A percentile compares a stretch with the other conserved stretches of the same genome.
These are phyloP conservation scores for Dasysyrphus tricinctus DNA, from an alignment of 2,888 invertebrate genomes.

Conservation along the genomic window DNA sequence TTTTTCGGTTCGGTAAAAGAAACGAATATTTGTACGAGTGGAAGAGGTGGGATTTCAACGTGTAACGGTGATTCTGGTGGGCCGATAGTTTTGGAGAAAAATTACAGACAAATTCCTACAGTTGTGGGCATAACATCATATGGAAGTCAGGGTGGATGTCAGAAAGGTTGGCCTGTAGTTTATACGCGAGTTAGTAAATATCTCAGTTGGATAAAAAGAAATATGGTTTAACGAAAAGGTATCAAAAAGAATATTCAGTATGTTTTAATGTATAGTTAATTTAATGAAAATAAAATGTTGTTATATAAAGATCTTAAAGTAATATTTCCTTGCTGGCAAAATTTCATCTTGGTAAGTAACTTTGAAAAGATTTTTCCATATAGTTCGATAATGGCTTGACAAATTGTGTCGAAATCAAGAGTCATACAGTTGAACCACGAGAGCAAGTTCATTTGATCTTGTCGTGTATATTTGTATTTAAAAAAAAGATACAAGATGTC, in stretches of 20 bases:
- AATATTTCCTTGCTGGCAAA: too few relatives aligned
- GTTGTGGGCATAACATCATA: constrained; percentile 72
- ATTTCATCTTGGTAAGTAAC: too few relatives aligned
- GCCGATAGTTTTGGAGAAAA: constrained; percentile 57
- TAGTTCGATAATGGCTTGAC: too few relatives aligned
- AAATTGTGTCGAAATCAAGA: too few relatives aligned
- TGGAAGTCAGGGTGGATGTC: constrained; percentile 63
- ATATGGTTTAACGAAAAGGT: constrained; percentile 5
- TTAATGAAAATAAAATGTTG: too few relatives aligned
- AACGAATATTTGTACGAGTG: constrained; percentile 63
- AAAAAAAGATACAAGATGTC: too few relatives aligned
- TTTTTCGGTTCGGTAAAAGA: constrained; percentile 48
- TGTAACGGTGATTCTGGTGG: constrained; percentile 76
- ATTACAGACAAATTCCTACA: neutral
- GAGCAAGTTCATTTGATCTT: too few relatives aligned
- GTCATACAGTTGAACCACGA: too few relatives aligned
- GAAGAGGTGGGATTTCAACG: constrained; percentile 55
- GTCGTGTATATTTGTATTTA: too few relatives aligned
- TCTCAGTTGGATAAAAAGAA: constrained; percentile 62
- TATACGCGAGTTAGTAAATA: constrained; percentile 64
- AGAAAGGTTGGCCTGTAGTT: constrained; percentile 60
- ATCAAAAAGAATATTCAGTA: neutral
- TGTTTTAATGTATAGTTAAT: neutral
- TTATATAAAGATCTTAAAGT: too few relatives aligned
- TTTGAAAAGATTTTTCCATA: too few relatives aligned